These are phyloP conservation scores for Saccostrea cuccullata DNA, from an alignment of 1,140 invertebrate genomes.

Conservation along the genomic window DNA sequence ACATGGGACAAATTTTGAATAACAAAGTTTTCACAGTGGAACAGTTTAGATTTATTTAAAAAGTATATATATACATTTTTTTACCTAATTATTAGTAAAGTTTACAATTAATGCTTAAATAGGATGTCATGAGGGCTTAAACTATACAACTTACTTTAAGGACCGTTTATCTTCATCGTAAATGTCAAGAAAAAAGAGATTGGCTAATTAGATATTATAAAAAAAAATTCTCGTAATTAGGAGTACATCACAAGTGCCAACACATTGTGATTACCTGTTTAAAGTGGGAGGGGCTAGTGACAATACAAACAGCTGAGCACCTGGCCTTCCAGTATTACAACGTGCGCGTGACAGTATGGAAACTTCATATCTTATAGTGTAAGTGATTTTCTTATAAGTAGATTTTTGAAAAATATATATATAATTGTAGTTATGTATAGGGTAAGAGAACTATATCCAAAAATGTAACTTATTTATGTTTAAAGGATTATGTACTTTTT, in stretches of 20 bases:
- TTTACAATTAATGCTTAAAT: not conserved
- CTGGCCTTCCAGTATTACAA: not conserved
- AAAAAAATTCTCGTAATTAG: not conserved
- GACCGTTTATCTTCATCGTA: too few species aligned
- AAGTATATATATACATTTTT: too few species aligned
- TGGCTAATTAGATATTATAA: not conserved
- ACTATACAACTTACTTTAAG: too few species aligned
- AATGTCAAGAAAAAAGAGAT: not conserved
- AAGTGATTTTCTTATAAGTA: not conserved
- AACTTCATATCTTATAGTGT: not conserved
- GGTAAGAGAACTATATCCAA: too few species aligned
- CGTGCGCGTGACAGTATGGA: not conserved
- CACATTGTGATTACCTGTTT: conserved; percentile 15
- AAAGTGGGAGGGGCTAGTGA: not conserved
- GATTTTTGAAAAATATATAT: too few species aligned
- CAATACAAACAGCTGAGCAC: not conserved
- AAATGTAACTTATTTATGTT: too few species aligned
- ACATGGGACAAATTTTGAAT: too few species aligned
- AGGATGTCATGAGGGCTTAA: not conserved
- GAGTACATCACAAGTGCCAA: conserved; percentile 14
- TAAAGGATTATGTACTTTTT: too few species aligned
- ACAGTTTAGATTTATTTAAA: too few species aligned
- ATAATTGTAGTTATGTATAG: too few species aligned
- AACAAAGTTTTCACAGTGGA: too few species aligned
- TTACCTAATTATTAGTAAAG: too few species aligned